Percentiles rank a stretch among this genome's conserved stretches.
Evolutionary conservation across 2,888 invertebrate species (phyloP).

Genomic region (Argynnis bischoffii): DNA sequence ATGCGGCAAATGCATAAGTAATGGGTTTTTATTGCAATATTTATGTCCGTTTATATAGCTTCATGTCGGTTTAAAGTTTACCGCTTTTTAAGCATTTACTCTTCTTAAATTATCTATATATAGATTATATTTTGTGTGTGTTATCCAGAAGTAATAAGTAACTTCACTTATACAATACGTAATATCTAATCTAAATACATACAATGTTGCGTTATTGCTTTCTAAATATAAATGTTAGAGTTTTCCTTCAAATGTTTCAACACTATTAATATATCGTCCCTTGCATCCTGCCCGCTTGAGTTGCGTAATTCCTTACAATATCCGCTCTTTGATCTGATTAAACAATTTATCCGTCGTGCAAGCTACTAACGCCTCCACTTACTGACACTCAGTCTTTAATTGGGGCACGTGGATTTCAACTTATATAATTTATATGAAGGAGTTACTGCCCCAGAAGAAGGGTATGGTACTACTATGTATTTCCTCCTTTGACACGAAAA

Average conservation of each 20-base stretch:
- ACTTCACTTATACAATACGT: too few relatives aligned
- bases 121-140: too few relatives aligned
- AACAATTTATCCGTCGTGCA: conserved; percentile 38
- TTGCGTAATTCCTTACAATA: conserved; percentile 35
- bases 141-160: too few relatives aligned
- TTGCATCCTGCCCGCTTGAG: background rate
- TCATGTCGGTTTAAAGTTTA: too few relatives aligned
- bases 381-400: conserved; percentile 28
- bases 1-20: conserved; percentile 3
- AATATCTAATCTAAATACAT: too few relatives aligned
- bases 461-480: too few relatives aligned
- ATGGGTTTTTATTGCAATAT: background rate
- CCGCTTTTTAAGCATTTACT: too few relatives aligned
- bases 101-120: too few relatives aligned
- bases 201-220: too few relatives aligned
- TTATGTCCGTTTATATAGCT: background rate
- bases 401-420: conserved; percentile 34
- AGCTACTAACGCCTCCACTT: conserved; percentile 28
- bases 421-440: background rate
- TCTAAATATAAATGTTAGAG: background rate
- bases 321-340: conserved; percentile 50
- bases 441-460: too few relatives aligned
- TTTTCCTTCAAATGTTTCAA: conserved; percentile 6
- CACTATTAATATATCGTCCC: conserved; percentile 9
- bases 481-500: too few relatives aligned